A percentile compares a stretch with the other conserved stretches of the same genome.
These are phyloP conservation scores for Dendrocincla tyrannina DNA, from an alignment of 2,797 vertebrate genomes.

Conservation along the genomic window DNA sequence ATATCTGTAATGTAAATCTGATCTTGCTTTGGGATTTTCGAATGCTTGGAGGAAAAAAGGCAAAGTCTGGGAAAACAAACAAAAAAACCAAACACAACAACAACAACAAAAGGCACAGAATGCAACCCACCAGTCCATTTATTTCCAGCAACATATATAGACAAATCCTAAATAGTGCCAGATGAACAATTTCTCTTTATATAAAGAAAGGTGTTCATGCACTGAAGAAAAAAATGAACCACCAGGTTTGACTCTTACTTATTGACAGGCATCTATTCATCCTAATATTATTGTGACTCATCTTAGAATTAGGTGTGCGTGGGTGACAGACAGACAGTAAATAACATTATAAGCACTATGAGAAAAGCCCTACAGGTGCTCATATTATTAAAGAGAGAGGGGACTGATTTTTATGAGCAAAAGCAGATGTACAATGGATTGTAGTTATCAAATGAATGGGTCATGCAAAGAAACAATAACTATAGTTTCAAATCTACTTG, in stretches of 20 bases:
- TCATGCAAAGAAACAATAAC: neutral
- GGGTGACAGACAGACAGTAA: neutral
- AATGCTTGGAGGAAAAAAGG: neutral
- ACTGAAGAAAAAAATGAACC: neutral
- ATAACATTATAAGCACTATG: neutral
- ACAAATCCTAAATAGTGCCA: neutral
- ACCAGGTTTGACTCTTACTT: neutral
- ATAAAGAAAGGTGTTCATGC: neutral
- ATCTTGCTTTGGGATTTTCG: neutral
- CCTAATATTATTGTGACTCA: neutral
- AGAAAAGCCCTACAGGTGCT: neutral
- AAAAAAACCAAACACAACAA: neutral
- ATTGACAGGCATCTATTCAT: neutral
- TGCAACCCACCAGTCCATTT: neutral
- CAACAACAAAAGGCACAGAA: rapidly evolving
- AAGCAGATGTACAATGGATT: neutral
- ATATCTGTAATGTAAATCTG: neutral
- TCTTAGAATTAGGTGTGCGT: neutral
- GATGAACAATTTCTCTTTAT: neutral
- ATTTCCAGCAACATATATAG: rapidly evolving
- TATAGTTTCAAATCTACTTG: neutral
- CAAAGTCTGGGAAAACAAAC: rapidly evolving
- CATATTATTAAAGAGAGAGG: neutral
- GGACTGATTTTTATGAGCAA: neutral
- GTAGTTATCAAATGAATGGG: neutral